Evolutionary conservation across 2,113 vertebrate genomes (phyloP).

Genomic region (Takifugu bimaculatus): DNA sequence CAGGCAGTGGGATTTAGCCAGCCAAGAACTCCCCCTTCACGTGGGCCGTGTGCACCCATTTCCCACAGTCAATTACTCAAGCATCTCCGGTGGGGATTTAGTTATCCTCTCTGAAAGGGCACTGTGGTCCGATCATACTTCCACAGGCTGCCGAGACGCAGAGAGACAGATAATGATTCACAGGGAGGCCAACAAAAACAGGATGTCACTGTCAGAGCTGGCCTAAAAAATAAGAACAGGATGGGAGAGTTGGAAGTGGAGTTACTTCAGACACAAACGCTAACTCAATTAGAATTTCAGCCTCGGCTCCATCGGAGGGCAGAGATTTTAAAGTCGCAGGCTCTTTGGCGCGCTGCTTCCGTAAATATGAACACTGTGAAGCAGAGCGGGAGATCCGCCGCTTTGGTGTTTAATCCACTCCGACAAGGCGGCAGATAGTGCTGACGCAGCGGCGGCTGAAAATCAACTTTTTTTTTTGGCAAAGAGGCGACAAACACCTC

Average conservation of each 20-base stretch:
- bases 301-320: no score
- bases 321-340: neutral
- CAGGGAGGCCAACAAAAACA: conserved; percentile 22
- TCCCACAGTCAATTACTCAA: conserved; percentile 69
- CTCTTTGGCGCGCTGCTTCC: neutral
- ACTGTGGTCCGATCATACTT: conserved; percentile 35
- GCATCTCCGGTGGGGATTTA: conserved; percentile 57
- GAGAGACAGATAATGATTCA: conserved; percentile 33
- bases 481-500: neutral
- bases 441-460: neutral
- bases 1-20: conserved; percentile 58
- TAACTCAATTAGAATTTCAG: neutral
- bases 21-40: conserved; percentile 50
- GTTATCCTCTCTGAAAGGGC: conserved; percentile 56
- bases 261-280: neutral
- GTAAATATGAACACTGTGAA: neutral
- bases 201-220: conserved; percentile 21
- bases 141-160: conserved; percentile 1
- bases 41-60: conserved; percentile 49
- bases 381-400: neutral
- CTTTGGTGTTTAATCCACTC: neutral
- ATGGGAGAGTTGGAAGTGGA: conserved; percentile 1
- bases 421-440: neutral
- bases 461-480: neutral
- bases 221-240: conserved; percentile 5